Evolutionary conservation across 2,113 vertebrate genomes (phyloP).

Genomic region (Falco punctatus): DNA sequence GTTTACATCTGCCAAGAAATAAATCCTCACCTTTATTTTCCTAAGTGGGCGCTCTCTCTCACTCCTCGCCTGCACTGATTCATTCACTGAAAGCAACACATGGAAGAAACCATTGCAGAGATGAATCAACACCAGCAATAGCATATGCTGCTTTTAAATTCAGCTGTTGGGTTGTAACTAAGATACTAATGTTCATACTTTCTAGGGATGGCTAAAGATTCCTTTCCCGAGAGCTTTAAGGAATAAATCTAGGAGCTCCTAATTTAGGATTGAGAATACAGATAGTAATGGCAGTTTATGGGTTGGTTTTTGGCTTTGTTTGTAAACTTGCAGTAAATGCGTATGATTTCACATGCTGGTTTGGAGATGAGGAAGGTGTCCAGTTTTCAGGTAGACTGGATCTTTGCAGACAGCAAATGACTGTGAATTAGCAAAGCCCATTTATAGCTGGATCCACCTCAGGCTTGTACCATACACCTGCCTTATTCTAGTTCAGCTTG

Average conservation of each 20-base stretch:
- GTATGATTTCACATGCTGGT: neutral
- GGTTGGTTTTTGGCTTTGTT: neutral
- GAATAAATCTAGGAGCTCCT: neutral
- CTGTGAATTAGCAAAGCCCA: neutral
- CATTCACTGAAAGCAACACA: neutral
- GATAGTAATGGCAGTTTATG: neutral
- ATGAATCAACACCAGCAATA: neutral
- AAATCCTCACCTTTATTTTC: neutral
- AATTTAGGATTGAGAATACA: neutral
- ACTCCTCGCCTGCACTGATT: neutral
- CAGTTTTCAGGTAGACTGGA: neutral
- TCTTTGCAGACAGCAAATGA: neutral
- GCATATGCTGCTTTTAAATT: constrained; percentile 1
- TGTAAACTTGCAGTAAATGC: neutral
- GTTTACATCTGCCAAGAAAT: neutral
- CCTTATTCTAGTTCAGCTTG: neutral
- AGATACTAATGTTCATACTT: neutral
- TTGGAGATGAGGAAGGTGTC: neutral
- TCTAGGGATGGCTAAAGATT: neutral
- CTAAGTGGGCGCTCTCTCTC: neutral
- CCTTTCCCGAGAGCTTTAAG: neutral
- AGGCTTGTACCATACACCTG: neutral
- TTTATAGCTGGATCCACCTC: neutral
- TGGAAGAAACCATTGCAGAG: neutral
- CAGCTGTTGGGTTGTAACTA: neutral